Evolutionary conservation across 2,113 vertebrate genomes (phyloP), one percentile per base, ranked within the genome.

Genomic region (Lophochroa leadbeateri): DNA sequence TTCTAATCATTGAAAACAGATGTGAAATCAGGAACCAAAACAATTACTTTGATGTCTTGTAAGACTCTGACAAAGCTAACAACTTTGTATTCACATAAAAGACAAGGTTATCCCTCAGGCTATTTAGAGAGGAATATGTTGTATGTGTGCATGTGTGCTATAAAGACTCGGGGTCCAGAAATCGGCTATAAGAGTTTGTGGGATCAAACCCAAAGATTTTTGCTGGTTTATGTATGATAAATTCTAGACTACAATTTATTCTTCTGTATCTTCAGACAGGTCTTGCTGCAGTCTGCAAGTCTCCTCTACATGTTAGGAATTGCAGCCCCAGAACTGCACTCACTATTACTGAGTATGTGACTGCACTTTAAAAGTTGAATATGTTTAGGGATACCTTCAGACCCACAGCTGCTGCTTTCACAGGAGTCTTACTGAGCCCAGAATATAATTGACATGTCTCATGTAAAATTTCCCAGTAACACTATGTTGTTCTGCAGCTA

Each of bases 61-160:
- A 80, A 90, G 69, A 81, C 52, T 72, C 87, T 68, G 61, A 86
- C 57, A 64, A 77, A 88, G 33, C 8, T n/a, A 79, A 57, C 79
- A 84, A 57, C 27, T 88, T 86, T 10, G 8, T 61, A n/a, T 89
- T 69, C 18, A 27, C 37, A 7, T 13, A 33, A 78, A 90, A 67
- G 21, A 35, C n/a, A 39, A 78, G 63, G 35, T 64, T 93, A 28
- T 88, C 25, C 35, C 71, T 94, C 47, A 84, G 91, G n/a, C 31
- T 61, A 1, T 31, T 76, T n/a, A 35, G 21, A 80, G 60, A 69
- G 76, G 25, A 82, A 29, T 11, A 27, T 41, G 28, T 8, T 43
- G 29, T 71, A 77, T 77, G 37, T 58, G 78, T 64, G 5, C n/a
- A 88, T 11, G 13, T 8, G 33, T 58, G 41, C 33, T 37, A 0